These are phyloP conservation scores for Sebastes steindachneri DNA, from an alignment of 2,797 vertebrate genomes.

Conservation along the genomic window DNA sequence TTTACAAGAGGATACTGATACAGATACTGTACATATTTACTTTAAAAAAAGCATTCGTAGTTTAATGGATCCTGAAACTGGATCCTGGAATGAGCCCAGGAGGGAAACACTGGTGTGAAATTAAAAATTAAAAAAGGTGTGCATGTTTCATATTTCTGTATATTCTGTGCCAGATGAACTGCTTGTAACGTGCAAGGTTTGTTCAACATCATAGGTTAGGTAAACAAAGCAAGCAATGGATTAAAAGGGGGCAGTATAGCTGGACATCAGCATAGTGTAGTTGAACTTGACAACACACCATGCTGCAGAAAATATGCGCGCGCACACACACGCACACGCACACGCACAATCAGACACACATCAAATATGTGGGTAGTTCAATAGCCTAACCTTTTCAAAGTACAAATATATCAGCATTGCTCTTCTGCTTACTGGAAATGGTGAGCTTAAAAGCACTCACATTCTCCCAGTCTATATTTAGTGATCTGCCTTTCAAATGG, in stretches of 20 bases:
- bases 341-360: not conserved
- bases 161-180: not conserved
- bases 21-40: not conserved
- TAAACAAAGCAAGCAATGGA: not conserved
- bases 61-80: not conserved
- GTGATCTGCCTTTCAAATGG: conserved; percentile 67
- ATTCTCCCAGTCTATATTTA: conserved; percentile 67
- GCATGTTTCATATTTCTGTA: not conserved
- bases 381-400: conserved; percentile 37
- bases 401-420: conserved; percentile 36
- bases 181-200: not conserved
- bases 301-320: not conserved
- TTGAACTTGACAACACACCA: not conserved
- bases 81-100: not conserved
- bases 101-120: not conserved
- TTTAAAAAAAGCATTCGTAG: not conserved
- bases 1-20: conserved; percentile 9
- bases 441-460: conserved; percentile 27
- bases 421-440: conserved; percentile 39
- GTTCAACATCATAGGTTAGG: not conserved
- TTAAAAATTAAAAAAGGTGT: not conserved
- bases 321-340: not conserved
- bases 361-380: not conserved
- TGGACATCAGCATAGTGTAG: not conserved
- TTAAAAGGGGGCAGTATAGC: not conserved